Evolutionary conservation across 1,140 invertebrate species (phyloP), one percentile per base, ranked within the genome.

Genomic region (Diachasma alloeum): DNA sequence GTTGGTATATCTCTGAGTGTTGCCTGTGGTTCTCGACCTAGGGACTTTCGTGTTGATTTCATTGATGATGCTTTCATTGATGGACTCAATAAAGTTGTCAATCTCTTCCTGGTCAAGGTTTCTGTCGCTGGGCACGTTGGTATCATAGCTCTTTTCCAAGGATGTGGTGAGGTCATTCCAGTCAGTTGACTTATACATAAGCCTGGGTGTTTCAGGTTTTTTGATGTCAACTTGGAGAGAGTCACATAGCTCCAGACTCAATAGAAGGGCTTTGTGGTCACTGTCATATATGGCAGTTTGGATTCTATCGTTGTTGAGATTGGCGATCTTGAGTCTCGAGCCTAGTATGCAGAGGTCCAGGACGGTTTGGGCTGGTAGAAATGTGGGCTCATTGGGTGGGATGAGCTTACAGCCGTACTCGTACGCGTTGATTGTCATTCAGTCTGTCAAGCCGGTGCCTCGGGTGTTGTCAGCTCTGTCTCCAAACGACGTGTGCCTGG

Each of bases 91-190:
- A 68, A 68, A 19, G 1, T 48, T 68, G 9, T 74, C 72, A 2
- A 78, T 72, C 48, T 78, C 77, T n/a, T 24, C 75, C 11, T 48
- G n/a, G n/a, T n/a, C 46, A 17, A 78, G 68, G 48, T 78, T 78
- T 22, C 19, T 37, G n/a, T 75, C 37, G 36, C 71, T 15, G 0
- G 77, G 67, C 0, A 48, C 15, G 13, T 48, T 8, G 36, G 8
- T 1, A 0, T 68, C 13, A 19, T 36, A 36, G 13, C 8, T 44
- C 2, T 46, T 10, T n/a, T 48, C 31, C 8, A 78, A 24, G 10
- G 31, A 37, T 24, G 73, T 69, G n/a, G 15, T 31, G 48, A 78
- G 74, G 17, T 37, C 69, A 0, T 68, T 36, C 76, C 76, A 78
- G 5, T 78, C 67, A 0, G 76, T 74, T 26, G 15, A 19, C 36